These are phyloP conservation scores for Gallirallus australis DNA, from an alignment of 2,797 vertebrate species.

Conservation along the genomic window DNA sequence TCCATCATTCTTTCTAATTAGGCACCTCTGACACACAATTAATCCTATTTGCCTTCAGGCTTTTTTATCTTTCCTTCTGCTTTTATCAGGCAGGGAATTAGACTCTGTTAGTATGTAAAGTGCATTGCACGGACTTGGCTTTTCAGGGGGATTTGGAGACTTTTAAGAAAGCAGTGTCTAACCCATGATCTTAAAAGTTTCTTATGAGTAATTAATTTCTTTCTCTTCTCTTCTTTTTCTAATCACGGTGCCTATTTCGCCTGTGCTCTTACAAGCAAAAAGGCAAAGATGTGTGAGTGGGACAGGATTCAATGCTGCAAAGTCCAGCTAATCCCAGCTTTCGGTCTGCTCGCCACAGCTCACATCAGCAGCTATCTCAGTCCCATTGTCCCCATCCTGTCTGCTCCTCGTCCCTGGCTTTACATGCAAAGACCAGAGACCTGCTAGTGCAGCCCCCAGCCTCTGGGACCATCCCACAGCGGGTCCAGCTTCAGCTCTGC, in stretches of 20 bases:
- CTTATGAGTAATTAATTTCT: conserved; percentile 68
- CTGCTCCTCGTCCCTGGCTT: background rate
- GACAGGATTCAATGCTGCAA: background rate
- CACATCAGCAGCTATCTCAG: background rate
- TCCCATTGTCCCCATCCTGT: background rate
- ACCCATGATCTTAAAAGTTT: conserved; percentile 56
- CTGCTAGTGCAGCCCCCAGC: background rate
- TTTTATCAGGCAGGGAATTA: conserved; percentile 70
- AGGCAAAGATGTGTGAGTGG: background rate
- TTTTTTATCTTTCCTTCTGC: conserved; percentile 71
- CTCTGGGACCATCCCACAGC: background rate
- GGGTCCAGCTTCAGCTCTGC: background rate
- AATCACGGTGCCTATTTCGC: background rate
- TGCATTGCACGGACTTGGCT: conserved; percentile 3
- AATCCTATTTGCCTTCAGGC: conserved; percentile 74
- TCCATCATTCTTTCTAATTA: conserved; percentile 78
- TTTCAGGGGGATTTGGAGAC: conserved; percentile 50
- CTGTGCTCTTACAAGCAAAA: background rate
- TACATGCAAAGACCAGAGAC: background rate
- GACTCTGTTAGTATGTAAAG: conserved; percentile 53
- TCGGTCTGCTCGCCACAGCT: background rate
- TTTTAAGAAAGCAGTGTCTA: conserved; percentile 26
- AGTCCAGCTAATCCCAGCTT: background rate
- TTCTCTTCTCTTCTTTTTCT: background rate
- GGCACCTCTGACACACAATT: conserved; percentile 75